Evolutionary conservation across 2,113 vertebrate genomes (phyloP).

Genomic region (Scophthalmus maximus): DNA sequence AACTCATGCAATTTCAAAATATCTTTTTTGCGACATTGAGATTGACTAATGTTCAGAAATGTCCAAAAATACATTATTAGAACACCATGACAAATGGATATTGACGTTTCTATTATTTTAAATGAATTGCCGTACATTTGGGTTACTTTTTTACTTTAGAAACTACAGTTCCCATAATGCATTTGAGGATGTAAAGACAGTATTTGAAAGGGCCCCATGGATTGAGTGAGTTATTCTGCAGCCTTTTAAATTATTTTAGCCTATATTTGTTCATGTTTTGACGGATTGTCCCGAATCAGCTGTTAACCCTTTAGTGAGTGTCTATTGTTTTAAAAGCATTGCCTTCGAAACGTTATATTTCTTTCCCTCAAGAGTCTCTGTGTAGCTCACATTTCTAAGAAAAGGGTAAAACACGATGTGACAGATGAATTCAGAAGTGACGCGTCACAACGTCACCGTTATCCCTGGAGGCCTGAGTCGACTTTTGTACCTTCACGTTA

Average conservation of each 20-base stretch:
- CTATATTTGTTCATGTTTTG: too few relatives aligned
- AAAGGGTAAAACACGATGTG: background rate
- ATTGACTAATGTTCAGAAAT: background rate
- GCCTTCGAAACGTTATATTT: background rate
- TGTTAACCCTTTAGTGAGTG: too few relatives aligned
- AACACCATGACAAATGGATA: background rate
- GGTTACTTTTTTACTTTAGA: background rate
- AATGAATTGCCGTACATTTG: too few relatives aligned
- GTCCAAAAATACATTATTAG: background rate
- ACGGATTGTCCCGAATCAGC: too few relatives aligned
- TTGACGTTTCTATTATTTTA: background rate
- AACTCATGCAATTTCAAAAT: too few relatives aligned
- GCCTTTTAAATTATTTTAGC: too few relatives aligned
- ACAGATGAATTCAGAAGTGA: constrained; percentile 14
- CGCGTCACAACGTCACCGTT: background rate
- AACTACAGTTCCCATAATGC: background rate
- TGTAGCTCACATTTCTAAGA: background rate
- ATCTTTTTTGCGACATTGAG: too few relatives aligned
- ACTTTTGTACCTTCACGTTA: background rate
- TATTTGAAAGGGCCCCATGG: background rate
- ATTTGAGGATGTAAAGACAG: background rate
- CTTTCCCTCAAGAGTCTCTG: background rate
- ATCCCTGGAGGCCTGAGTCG: background rate
- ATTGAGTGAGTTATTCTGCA: background rate
- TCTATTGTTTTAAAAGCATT: background rate